Conservation (phyloP, 2,888 invertebrate genomes). For the Alsophila aescularia region DNA sequence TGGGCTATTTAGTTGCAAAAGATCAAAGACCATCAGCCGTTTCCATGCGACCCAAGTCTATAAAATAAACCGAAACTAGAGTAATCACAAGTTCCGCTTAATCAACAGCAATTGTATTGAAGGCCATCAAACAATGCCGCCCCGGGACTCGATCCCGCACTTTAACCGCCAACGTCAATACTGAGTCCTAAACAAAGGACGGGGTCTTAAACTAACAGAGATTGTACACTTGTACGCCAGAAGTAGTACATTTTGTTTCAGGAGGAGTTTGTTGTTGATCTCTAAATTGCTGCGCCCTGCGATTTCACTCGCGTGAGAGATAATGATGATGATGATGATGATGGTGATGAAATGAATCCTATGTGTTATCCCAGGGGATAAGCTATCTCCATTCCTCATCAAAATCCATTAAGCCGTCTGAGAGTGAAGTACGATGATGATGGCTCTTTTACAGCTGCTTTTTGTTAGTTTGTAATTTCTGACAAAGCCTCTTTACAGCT, state of each 20-base stretch:
- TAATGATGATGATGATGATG: too few relatives aligned
- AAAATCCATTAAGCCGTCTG: too few relatives aligned
- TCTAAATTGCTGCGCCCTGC: too few relatives aligned
- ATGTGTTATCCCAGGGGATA: too few relatives aligned
- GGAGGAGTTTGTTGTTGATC: too few relatives aligned
- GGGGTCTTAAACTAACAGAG: slow-evolving; percentile 18
- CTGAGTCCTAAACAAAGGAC: slow-evolving; percentile 20
- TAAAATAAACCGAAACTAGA: slow-evolving; percentile 20
- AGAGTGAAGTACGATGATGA: too few relatives aligned
- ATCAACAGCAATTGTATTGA: slow-evolving; percentile 33
- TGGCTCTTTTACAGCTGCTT: too few relatives aligned
- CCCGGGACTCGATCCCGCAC: slow-evolving; percentile 18
- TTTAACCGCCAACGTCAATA: slow-evolving; percentile 33
- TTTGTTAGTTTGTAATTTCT: too few relatives aligned
- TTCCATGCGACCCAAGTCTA: background rate
- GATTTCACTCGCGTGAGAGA: too few relatives aligned
- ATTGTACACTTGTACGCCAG: slow-evolving; percentile 1
- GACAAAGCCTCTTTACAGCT: too few relatives aligned
- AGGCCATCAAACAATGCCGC: slow-evolving; percentile 23
- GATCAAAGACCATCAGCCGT: background rate
- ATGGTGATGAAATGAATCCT: too few relatives aligned
- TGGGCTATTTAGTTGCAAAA: background rate
- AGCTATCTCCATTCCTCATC: too few relatives aligned
- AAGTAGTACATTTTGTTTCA: background rate
- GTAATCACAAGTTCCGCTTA: slow-evolving; percentile 31